phyloP scores from a whole-genome alignment of 2,888 invertebrate genomes.

The Omphaloscelis lunosa region DNA sequence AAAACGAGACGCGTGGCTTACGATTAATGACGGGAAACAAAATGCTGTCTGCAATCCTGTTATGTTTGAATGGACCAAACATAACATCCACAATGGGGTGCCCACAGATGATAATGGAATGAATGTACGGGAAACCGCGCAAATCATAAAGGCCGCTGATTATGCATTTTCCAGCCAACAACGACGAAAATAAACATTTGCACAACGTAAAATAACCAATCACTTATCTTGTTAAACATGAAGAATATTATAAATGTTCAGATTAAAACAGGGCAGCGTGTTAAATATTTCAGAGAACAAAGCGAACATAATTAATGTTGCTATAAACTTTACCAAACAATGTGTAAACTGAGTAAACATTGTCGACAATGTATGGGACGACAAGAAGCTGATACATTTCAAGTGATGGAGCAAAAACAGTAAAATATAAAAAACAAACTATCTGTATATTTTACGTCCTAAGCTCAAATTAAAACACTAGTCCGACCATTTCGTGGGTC shows the following conservation, averaged over 20 bases:
- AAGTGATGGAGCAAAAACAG: constrained; percentile 12
- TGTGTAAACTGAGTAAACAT: constrained; percentile 51
- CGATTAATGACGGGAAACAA: constrained; percentile 82
- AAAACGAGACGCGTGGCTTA: constrained; percentile 81
- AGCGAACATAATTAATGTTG: constrained; percentile 58
- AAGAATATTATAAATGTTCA: constrained; percentile 35
- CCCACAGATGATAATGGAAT: constrained; percentile 63
- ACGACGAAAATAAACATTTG: constrained; percentile 47
- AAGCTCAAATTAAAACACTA: constrained; percentile 12
- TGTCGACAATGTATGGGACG: constrained; percentile 36
- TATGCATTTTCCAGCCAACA: constrained; percentile 48
- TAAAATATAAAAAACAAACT: constrained; percentile 30
- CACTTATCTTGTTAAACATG: constrained; percentile 48
- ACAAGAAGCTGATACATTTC: constrained; percentile 43
- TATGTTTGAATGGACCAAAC: constrained; percentile 73
- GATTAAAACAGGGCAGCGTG: constrained; percentile 34
- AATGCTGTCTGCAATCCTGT: constrained; percentile 78
- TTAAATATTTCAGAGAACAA: constrained; percentile 55
- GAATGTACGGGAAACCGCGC: constrained; percentile 56
- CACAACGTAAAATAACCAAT: constrained; percentile 47
- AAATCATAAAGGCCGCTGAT: constrained; percentile 64
- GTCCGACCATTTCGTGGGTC: constrained; percentile 20
- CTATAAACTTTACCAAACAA: constrained; percentile 53
- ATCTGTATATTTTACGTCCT: neutral
- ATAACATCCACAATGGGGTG: constrained; percentile 62